phyloP scores from a whole-genome alignment of 2,888 invertebrate species.

The Apamea sordens region DNA sequence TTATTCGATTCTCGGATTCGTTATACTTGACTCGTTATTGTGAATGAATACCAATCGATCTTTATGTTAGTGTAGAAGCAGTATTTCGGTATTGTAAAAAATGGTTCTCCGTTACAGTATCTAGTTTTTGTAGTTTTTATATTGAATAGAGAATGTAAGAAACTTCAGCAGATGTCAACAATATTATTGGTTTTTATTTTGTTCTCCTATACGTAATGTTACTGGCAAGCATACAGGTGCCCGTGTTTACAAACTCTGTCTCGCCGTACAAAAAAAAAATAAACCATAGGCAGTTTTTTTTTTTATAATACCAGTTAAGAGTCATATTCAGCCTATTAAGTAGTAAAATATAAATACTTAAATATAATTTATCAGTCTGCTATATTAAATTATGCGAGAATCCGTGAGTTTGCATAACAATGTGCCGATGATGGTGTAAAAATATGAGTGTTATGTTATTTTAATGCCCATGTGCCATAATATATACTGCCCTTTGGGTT shows the following conservation, averaged over 20 bases:
- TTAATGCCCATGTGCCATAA: conserved; percentile 87
- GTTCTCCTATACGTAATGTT: conserved; percentile 60
- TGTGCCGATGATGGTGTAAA: conserved; percentile 77
- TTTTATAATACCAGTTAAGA: conserved; percentile 32
- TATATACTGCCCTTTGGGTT: conserved; percentile 77
- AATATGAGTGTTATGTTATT: conserved; percentile 80
- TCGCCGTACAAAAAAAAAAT: conserved; percentile 40
- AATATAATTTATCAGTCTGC: conserved; percentile 60
- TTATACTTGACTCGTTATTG: conserved; percentile 80
- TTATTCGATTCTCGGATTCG: conserved; percentile 78
- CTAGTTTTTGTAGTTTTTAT: conserved; percentile 85
- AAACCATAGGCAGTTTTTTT: conserved; percentile 27
- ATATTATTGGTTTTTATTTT: conserved; percentile 62
- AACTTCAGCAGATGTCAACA: conserved; percentile 65
- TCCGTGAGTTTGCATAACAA: conserved; percentile 70
- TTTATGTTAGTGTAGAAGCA: conserved; percentile 85
- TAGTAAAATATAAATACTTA: conserved; percentile 62
- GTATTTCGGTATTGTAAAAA: conserved; percentile 86
- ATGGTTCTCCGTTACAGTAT: conserved; percentile 83
- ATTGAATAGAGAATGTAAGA: conserved; percentile 82
- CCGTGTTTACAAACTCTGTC: conserved; percentile 68
- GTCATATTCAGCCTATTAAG: conserved; percentile 56
- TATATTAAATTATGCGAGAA: conserved; percentile 55
- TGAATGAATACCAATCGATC: conserved; percentile 83
- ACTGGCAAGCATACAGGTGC: conserved; percentile 63